A percentile compares a stretch with the other conserved stretches of the same genome.
Evolutionary conservation across 2,888 invertebrate genomes (phyloP).

Genomic region (Cataglyphis rosenhaueri): DNA sequence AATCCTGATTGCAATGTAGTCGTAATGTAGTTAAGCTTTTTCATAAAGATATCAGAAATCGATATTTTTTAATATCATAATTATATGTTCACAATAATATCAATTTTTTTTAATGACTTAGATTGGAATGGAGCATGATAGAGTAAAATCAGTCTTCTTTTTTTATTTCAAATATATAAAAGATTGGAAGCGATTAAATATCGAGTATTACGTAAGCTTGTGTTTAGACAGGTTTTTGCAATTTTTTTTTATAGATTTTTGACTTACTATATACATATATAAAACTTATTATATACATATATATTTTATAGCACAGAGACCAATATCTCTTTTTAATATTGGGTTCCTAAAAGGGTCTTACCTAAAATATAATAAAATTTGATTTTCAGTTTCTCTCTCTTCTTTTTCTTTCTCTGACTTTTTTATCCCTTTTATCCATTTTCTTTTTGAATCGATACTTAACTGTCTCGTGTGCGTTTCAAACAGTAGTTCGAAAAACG

Average conservation of each 20-base stretch:
- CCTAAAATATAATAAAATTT: conserved; percentile 37
- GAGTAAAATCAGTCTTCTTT: neutral
- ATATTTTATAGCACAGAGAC: conserved; percentile 1
- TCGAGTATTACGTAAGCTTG: neutral
- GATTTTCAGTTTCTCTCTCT: neutral
- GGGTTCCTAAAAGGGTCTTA: conserved; percentile 13
- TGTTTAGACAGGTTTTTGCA: neutral
- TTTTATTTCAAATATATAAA: conserved; percentile 9
- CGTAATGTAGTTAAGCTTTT: conserved; percentile 34
- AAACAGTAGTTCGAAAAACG: conserved; percentile 60
- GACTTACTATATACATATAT: neutral
- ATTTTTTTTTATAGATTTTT: neutral
- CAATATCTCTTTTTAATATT: conserved; percentile 20
- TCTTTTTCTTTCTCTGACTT: neutral
- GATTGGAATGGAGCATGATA: neutral
- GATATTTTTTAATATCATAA: conserved; percentile 34
- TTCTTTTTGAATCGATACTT: conserved; percentile 48
- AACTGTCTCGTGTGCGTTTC: conserved; percentile 60
- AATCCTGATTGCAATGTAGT: conserved; percentile 26
- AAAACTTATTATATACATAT: neutral
- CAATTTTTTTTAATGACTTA: conserved; percentile 26
- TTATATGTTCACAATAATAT: neutral
- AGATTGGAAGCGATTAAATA: conserved; percentile 28
- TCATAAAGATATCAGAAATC: conserved; percentile 31
- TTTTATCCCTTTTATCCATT: conserved; percentile 5